Base-by-base conservation (phyloP, 2,888 invertebrate species). In the Heteromyza rotundicornis region DNA sequence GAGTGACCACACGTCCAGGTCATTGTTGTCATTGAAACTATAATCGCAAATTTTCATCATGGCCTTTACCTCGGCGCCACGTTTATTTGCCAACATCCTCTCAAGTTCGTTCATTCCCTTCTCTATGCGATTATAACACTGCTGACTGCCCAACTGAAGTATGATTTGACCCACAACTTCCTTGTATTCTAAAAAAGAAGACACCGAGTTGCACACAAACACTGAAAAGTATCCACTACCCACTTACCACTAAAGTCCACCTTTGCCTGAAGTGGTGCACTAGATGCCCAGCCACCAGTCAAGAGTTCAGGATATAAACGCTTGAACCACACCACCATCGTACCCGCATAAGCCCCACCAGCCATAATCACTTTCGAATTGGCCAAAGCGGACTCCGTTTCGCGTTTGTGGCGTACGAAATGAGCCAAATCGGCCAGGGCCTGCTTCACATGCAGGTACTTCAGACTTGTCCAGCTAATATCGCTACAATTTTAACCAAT, bases 331-430 rank as follows among this genome's bases (percentile, higher is more conserved):
- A 86, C 77, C n/a, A 84, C 89, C 87, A 89, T 87, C 62, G 86
- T 88, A 1, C 86, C 89, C 0, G 88, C 86, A 68, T 89, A 89
- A 0, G 89, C 89, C 1, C 88, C 87, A 2, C 89, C 89, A 62
- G 87, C 86, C 47, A 88, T 78, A 24, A 89, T 72, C 0, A 74
- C 80, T 40, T 76, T 80, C 1, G 84, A 80, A 50, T 82, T 67
- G 58, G 68, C 66, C 2, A 83, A 72, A 24, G 67, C 66, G 1
- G 70, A 66, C 35, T 72, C 68, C 7, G 17, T 32, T 2, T 47
- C 2, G 16, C 71, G 77, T 0, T 75, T 70, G 1, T 82, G 77
- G 2, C 79, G 70, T 53, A 89, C 88, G 68, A 89, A 87, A 72
- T 86, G 84, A 0, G 87, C 88, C 0, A 89, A 82, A 74, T 89